Evolutionary conservation across 2,888 invertebrate genomes (phyloP).

Genomic region (Achlya flavicornis): DNA sequence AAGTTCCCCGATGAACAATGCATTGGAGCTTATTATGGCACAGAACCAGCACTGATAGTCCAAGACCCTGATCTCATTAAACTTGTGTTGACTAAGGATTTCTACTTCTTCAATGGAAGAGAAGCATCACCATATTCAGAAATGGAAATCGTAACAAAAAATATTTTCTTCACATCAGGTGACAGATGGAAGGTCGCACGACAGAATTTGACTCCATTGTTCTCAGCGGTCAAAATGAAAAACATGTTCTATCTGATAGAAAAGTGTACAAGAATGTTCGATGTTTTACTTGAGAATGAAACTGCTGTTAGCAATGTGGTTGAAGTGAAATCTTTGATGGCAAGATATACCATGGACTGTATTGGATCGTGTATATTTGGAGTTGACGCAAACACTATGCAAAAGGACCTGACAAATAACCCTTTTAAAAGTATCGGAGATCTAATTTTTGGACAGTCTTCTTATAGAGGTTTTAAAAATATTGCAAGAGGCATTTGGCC

Average conservation of each 20-base stretch:
- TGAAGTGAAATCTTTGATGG: constrained; percentile 18
- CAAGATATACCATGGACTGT: constrained; percentile 21
- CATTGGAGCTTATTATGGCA: constrained; percentile 33
- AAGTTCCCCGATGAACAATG: constrained; percentile 29
- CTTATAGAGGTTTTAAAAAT: constrained; percentile 9
- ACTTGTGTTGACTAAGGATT: constrained; percentile 33
- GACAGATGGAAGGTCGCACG: constrained; percentile 32
- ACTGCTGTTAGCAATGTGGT: constrained; percentile 13
- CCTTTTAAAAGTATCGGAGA: constrained; percentile 17
- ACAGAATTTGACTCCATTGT: constrained; percentile 35
- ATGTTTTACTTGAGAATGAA: constrained; percentile 20
- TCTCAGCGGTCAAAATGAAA: constrained; percentile 28
- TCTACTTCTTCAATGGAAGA: constrained; percentile 34
- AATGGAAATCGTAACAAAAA: constrained; percentile 12
- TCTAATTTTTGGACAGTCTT: constrained; percentile 7
- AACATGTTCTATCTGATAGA: constrained; percentile 40
- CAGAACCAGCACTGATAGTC: constrained; percentile 32
- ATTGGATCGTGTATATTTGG: constrained; percentile 22
- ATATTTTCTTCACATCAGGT: constrained; percentile 18
- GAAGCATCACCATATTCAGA: constrained; percentile 25
- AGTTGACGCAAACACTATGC: constrained; percentile 21
- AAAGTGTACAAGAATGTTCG: constrained; percentile 27
- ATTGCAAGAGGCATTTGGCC: constrained; percentile 22
- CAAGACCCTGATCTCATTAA: constrained; percentile 35
- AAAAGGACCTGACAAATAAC: constrained; percentile 13